Evolutionary conservation across 2,113 vertebrate species (phyloP), one percentile per base, ranked within the genome.

Genomic region (Poecilia latipinna): DNA sequence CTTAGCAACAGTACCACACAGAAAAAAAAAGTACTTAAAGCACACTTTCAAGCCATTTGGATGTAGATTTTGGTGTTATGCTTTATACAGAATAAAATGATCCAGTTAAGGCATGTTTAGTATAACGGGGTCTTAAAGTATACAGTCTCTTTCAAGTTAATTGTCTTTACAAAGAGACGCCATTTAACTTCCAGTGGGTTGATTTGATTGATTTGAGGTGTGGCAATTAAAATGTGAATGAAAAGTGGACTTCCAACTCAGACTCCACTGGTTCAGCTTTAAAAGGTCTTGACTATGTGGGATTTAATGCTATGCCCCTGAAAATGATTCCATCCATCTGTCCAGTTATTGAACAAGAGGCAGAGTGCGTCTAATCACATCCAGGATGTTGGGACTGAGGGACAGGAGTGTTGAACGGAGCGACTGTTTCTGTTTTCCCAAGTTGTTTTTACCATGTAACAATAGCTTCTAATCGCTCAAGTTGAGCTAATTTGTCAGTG

Each of bases 1-100:
- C 90, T 84, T 85, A 90, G 91, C 90, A 89, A 92, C 91, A 90
- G 86, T 33, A 70, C 37, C 39, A 32, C 65, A 65, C 15, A 42
- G 72, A 70, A 65, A 77, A 65, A 77, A 83, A 77, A 61, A 78
- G 75, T 79, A 79, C 80, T 77, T 78, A 33, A 80, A 87, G 68
- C 65, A 72, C 63, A 51, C 39, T 39, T 0, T 54, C 78, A 60
- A 77, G 48, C 57, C 62, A 33, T 32, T 33, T 60, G 69, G 39
- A 78, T 68, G 33, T 48, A 65, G 11, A 82, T 73, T 62, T 70
- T 31, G 32, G 10, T 19, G 65, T 57, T 33, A 62, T 57, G 57
- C 17, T 22, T 61, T 62, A 31, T 51, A 42, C 24, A 61, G 8
- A 42, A 8, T 72, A 1, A 73, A 75, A 61, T 31, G 24, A 72